These are phyloP conservation scores for Conus ventricosus DNA, from an alignment of 1,140 invertebrate species.

Conservation along the genomic window DNA sequence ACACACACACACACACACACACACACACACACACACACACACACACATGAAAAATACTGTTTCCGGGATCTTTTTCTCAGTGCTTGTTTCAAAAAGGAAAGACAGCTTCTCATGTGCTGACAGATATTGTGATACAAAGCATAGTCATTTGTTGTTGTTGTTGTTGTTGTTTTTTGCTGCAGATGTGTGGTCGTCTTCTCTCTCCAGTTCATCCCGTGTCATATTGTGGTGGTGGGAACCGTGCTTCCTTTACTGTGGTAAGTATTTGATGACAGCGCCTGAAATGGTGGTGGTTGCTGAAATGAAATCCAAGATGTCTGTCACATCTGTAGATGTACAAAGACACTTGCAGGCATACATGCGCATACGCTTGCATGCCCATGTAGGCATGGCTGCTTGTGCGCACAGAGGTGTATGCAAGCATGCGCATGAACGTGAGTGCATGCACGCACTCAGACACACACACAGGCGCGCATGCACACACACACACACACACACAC, in stretches of 20 bases:
- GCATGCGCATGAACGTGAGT: not conserved
- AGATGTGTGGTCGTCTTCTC: slow-evolving; percentile 59
- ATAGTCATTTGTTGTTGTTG: too few relatives aligned
- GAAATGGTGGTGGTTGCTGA: too few relatives aligned
- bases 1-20: too few relatives aligned
- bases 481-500: too few relatives aligned
- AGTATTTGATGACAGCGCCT: slow-evolving; percentile 26
- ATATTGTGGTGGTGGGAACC: slow-evolving; percentile 55
- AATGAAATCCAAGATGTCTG: too few relatives aligned
- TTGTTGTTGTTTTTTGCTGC: slow-evolving; percentile 23
- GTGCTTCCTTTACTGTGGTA: slow-evolving; percentile 63
- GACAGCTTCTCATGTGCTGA: too few relatives aligned
- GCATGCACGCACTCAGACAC: not conserved
- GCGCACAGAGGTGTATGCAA: not conserved
- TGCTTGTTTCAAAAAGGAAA: too few relatives aligned
- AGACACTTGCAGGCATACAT: not conserved
- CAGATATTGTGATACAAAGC: too few relatives aligned
- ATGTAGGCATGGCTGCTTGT: too few relatives aligned
- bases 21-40: too few relatives aligned
- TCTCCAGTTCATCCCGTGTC: slow-evolving; percentile 57
- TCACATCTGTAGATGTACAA: not conserved
- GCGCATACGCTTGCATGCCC: not conserved
- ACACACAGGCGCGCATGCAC: not conserved
- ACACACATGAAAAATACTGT: too few relatives aligned
- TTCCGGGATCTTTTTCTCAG: too few relatives aligned